These are phyloP conservation scores for crab-eating macaque (Macaca fascicularis) DNA, from an alignment of 2,113 vertebrate genomes.

Conservation along the genomic window T2T-MFA8v1.1 NC_088384.1:104060501-104061000, in stretches of 20 bases:
- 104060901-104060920: not conserved
- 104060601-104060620: not conserved
- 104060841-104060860: not conserved
- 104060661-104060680: fast-evolving
- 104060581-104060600: not conserved
- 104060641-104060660: not conserved
- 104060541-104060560: not conserved
- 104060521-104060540: not conserved
- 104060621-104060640: not conserved
- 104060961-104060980: not conserved
- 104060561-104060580: not conserved
- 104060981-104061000: not conserved
- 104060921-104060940: not conserved
- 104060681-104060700: not conserved
- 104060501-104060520: not conserved
- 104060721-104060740: fast-evolving
- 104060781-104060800: not conserved
- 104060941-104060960: not conserved
- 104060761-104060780: not conserved
- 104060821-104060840: not conserved
- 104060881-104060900: not conserved
- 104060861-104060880: not conserved
- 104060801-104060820: not conserved
- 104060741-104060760: not conserved
- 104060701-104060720: not conserved